These are phyloP conservation scores for pig (Sus scrofa) DNA, from an alignment of 2,113 vertebrate species.

Conservation along the genomic window T2T-Sscrofa CM000819.6:64273501-64274000, in stretches of 20 bases:
- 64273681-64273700: background rate
- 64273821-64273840: background rate
- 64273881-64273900: too few species aligned
- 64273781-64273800: background rate
- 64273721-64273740: background rate
- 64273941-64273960: too few species aligned
- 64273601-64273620: background rate
- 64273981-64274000: too few species aligned
- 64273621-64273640: background rate
- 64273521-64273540: background rate
- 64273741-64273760: background rate
- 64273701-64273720: background rate
- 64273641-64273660: background rate
- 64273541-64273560: background rate
- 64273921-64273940: too few species aligned
- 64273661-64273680: background rate
- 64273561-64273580: background rate
- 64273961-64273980: too few species aligned
- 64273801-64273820: background rate
- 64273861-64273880: too few species aligned
- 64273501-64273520: background rate
- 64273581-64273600: background rate
- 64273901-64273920: too few species aligned
- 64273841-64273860: background rate
- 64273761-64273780: background rate